Evolutionary conservation across 2,797 vertebrate genomes (phyloP).

Genomic region (Sebastes jordani): DNA sequence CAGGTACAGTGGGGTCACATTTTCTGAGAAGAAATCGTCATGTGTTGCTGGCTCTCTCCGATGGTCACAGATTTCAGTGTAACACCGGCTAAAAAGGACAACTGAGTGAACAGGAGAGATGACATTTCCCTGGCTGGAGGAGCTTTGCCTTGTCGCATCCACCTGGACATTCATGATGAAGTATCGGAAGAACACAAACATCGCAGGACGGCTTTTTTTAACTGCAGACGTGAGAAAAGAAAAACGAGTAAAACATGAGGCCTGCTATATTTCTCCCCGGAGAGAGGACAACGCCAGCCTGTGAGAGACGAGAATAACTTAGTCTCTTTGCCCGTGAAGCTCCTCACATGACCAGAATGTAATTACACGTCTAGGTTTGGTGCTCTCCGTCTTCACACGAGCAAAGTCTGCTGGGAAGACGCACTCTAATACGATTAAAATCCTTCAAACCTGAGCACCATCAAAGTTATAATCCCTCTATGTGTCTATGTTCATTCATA

Average conservation of each 20-base stretch:
- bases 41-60: too few species aligned
- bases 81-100: conserved; percentile 6
- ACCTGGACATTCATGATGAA: conserved; percentile 15
- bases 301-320: conserved; percentile 47
- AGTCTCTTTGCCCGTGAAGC: conserved; percentile 41
- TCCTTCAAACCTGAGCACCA: conserved; percentile 36
- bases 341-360: conserved; percentile 57
- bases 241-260: neutral
- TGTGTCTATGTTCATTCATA: conserved; percentile 4
- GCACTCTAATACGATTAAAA: conserved; percentile 20
- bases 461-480: conserved; percentile 20
- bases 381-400: neutral
- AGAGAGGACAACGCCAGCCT: neutral
- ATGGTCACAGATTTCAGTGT: too few species aligned
- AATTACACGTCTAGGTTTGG: conserved; percentile 37
- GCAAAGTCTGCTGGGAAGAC: conserved; percentile 28
- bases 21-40: too few species aligned
- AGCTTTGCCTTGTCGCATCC: neutral
- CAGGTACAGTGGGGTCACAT: too few species aligned
- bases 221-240: neutral
- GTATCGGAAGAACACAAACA: neutral
- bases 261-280: too few species aligned
- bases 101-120: neutral
- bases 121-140: conserved; percentile 15
- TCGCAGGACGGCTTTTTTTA: neutral